These are phyloP conservation scores for Rhynchophorus ferrugineus DNA, from an alignment of 1,140 invertebrate genomes.

Conservation along the genomic window DNA sequence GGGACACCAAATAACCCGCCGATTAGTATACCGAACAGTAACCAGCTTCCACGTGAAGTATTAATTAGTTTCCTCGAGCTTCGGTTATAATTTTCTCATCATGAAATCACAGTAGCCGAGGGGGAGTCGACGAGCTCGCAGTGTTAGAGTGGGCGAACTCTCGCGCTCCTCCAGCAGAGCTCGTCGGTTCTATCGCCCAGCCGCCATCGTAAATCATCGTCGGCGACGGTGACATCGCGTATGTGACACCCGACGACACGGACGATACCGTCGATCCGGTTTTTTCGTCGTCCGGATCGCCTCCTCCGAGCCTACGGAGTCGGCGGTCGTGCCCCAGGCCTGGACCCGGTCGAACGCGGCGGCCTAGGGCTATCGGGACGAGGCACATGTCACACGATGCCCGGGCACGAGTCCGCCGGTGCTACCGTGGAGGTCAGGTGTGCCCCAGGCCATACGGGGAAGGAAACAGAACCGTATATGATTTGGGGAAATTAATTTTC, in stretches of 20 bases:
- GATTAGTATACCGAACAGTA: background rate
- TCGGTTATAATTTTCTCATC: background rate
- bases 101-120: background rate
- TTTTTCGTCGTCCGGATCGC: too few relatives aligned
- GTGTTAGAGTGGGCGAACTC: too few relatives aligned
- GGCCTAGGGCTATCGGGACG: background rate
- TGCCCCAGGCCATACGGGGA: background rate
- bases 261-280: too few relatives aligned
- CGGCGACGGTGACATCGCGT: too few relatives aligned
- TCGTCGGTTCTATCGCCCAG: too few relatives aligned
- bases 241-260: too few relatives aligned
- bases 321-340: background rate
- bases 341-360: background rate
- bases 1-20: too few relatives aligned
- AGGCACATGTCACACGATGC: slow-evolving; percentile 3
- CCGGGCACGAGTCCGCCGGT: background rate
- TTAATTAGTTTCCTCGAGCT: slow-evolving; percentile 1
- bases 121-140: too few relatives aligned
- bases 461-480: background rate
- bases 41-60: background rate
- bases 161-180: too few relatives aligned
- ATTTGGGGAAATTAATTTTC: too few relatives aligned
- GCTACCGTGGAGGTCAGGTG: background rate
- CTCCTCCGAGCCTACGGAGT: background rate
- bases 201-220: too few relatives aligned